Evolutionary conservation across 1,140 invertebrate genomes (phyloP).

Genomic region (Trichoplusia ni): DNA sequence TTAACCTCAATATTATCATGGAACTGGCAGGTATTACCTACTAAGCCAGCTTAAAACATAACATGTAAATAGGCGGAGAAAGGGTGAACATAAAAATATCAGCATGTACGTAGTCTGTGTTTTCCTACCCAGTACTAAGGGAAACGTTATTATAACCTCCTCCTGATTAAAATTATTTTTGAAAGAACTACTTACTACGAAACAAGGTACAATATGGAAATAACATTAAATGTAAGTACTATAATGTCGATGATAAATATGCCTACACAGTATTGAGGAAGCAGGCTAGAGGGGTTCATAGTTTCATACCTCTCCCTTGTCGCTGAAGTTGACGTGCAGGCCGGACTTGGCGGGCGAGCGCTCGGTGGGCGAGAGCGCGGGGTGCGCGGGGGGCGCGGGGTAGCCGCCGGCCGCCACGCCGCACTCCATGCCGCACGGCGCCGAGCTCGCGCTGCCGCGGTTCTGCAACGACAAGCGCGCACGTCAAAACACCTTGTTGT

Average conservation of each 20-base stretch:
- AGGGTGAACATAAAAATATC: no score
- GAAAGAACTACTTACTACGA: no score
- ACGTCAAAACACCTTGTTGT: background rate
- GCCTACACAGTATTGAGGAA: background rate
- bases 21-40: no score
- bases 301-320: slow-evolving; percentile 85
- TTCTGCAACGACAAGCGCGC: slow-evolving; percentile 33
- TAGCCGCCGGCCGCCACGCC: slow-evolving; percentile 59
- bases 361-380: slow-evolving; percentile 83
- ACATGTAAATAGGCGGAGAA: no score
- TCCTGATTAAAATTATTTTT: no score
- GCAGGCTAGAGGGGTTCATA: background rate
- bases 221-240: background rate
- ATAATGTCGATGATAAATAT: background rate
- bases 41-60: no score
- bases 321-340: slow-evolving; percentile 93
- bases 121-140: no score
- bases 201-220: no score
- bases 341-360: slow-evolving; percentile 89
- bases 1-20: no score
- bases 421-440: slow-evolving; percentile 73
- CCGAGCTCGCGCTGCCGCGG: slow-evolving; percentile 51
- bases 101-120: no score
- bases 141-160: no score
- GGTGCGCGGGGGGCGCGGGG: slow-evolving; percentile 47